A percentile compares a stretch with the other conserved stretches of the same genome.
phyloP scores from a whole-genome alignment of 2,888 invertebrate genomes.

The Margaritifera margaritifera region DNA sequence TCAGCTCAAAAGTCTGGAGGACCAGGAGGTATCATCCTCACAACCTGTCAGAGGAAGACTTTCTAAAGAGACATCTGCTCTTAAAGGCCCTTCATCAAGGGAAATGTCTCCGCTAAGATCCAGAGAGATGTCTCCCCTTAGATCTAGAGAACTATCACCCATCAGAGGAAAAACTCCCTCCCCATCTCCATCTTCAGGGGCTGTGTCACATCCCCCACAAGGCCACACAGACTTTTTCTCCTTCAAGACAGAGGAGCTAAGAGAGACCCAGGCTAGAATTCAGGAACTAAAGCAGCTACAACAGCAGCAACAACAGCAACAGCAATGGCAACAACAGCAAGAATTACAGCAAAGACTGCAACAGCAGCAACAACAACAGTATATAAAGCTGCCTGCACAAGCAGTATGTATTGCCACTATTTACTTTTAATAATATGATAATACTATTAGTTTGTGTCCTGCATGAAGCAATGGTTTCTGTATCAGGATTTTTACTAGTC shows the following conservation, averaged over 20 bases:
- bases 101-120: no score
- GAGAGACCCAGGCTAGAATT: slow-evolving; percentile 12
- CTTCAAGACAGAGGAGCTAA: slow-evolving; percentile 29
- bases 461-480: no score
- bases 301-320: slow-evolving; percentile 34
- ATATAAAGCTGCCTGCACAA: slow-evolving; percentile 46
- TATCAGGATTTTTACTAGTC: no score
- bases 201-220: neutral
- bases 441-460: no score
- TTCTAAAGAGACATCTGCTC: no score
- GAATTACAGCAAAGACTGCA: slow-evolving; percentile 35
- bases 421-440: no score
- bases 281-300: slow-evolving; percentile 35
- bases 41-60: no score
- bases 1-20: slow-evolving; percentile 12
- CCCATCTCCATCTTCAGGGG: neutral
- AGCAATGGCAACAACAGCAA: slow-evolving; percentile 36
- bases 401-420: slow-evolving; percentile 17
- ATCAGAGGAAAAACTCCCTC: neutral
- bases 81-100: no score
- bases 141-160: neutral
- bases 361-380: slow-evolving; percentile 38
- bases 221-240: slow-evolving; percentile 42
- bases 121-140: neutral
- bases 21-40: neutral